Evolutionary conservation across 1,140 invertebrate genomes (phyloP).

Genomic region (Vanessa tameamea): DNA sequence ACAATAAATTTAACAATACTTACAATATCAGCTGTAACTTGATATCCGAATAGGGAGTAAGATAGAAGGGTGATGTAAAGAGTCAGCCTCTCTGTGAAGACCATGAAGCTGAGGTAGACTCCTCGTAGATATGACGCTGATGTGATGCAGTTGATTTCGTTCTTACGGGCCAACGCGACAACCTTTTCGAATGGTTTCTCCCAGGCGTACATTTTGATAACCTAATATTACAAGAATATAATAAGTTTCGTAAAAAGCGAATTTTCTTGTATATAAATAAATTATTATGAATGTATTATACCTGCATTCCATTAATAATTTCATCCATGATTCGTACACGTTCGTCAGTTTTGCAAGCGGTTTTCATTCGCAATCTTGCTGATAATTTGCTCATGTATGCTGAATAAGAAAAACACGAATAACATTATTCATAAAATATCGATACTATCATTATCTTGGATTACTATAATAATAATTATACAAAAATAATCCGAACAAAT

Average conservation of each 20-base stretch:
- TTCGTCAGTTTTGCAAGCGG: conserved; percentile 86
- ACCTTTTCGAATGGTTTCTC: conserved; percentile 88
- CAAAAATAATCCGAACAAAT: background rate
- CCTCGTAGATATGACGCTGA: conserved; percentile 86
- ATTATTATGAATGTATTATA: conserved; percentile 49
- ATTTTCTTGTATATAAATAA: background rate
- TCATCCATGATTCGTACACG: conserved; percentile 89
- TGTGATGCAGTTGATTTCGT: conserved; percentile 86
- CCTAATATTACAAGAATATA: conserved; percentile 70
- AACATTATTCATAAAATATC: background rate
- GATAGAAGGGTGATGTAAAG: conserved; percentile 87
- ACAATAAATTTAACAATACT: conserved; percentile 49
- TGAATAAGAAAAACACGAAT: conserved; percentile 56
- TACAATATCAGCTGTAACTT: conserved; percentile 85
- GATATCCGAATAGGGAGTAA: conserved; percentile 84
- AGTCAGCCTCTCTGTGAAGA: conserved; percentile 87
- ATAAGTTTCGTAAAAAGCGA: background rate
- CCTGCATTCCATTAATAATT: conserved; percentile 89
- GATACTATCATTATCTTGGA: background rate
- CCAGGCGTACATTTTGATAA: conserved; percentile 96
- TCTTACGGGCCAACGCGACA: conserved; percentile 70
- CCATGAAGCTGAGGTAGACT: conserved; percentile 85
- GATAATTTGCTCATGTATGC: conserved; percentile 84
- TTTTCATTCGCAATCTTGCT: conserved; percentile 81
- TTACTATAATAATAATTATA: background rate